A percentile compares a stretch with the other conserved stretches of the same genome.
Conservation (phyloP, 2,888 invertebrate genomes). For the Argyresthia goedartella region DNA sequence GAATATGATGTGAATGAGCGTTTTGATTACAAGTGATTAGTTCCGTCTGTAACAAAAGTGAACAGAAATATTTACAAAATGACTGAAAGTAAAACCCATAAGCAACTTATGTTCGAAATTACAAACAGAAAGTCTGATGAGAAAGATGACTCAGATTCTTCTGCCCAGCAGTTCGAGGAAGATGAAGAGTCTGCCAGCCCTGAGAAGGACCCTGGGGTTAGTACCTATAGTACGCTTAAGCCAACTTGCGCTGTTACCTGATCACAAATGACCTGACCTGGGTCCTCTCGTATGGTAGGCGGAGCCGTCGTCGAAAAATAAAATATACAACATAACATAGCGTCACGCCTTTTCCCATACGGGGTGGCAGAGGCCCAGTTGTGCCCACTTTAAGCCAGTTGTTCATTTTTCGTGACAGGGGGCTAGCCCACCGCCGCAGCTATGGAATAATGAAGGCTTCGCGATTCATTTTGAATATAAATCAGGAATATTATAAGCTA, state of each 20-base stretch:
- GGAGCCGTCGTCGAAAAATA: no score
- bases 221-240: constrained; percentile 14
- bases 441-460: no score
- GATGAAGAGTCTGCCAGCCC: constrained; percentile 20
- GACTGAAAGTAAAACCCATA: background rate
- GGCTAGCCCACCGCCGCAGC: no score
- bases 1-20: background rate
- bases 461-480: no score
- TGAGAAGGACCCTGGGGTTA: constrained; percentile 43
- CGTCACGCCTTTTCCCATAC: no score
- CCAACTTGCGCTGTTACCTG: background rate
- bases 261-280: no score
- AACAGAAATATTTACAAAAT: background rate
- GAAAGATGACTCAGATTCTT: constrained; percentile 56
- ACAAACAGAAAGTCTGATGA: constrained; percentile 47
- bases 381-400: no score
- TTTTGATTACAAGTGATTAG: background rate
- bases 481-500: no score
- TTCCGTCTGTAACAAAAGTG: background rate
- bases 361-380: no score
- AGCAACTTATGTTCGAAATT: constrained; percentile 30
- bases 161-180: constrained; percentile 43
- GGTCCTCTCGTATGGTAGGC: no score
- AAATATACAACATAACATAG: no score
- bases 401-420: no score